Conservation (phyloP, 1,140 invertebrate genomes). For the Capitella teleta region DNA sequence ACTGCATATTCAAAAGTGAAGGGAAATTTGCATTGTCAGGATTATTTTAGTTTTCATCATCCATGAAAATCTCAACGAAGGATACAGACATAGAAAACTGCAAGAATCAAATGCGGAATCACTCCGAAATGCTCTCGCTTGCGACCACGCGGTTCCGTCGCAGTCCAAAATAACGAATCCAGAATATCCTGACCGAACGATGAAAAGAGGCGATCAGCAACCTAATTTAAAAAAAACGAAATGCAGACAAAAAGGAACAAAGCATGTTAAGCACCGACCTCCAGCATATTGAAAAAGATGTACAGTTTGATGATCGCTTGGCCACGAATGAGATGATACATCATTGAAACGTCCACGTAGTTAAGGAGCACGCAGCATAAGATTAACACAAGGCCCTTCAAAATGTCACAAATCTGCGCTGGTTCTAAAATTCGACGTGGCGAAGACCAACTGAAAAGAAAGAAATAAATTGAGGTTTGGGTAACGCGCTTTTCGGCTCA, state of each 20-base stretch:
- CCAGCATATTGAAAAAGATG: constrained; percentile 99
- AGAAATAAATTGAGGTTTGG: neutral
- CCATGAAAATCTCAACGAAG: too few relatives aligned
- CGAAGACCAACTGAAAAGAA: constrained; percentile 1
- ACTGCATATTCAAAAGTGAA: constrained; percentile 49
- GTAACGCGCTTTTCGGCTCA: neutral
- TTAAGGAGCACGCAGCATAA: constrained; percentile 70
- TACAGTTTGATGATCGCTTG: constrained; percentile 98
- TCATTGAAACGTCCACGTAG: constrained; percentile 91
- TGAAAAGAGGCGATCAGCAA: constrained; percentile 86
- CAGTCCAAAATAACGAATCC: constrained; percentile 94
- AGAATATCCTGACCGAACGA: constrained; percentile 97
- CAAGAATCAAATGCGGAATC: constrained; percentile 76
- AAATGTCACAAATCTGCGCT: constrained; percentile 88
- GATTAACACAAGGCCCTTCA: constrained; percentile 83
- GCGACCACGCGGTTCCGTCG: constrained; percentile 75
- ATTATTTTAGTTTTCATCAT: too few relatives aligned
- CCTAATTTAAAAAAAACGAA: constrained; percentile 30
- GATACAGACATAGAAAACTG: constrained; percentile 88
- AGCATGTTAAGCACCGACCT: constrained; percentile 50
- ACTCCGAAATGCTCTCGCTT: constrained; percentile 72
- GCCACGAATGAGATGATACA: constrained; percentile 97
- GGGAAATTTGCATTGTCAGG: too few relatives aligned
- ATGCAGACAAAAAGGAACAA: neutral
- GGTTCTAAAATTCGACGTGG: constrained; percentile 52